Percentiles rank a stretch among this genome's conserved stretches.
These are phyloP conservation scores for Synergus umbraculus DNA, from an alignment of 2,888 invertebrate genomes.

Conservation along the genomic window DNA sequence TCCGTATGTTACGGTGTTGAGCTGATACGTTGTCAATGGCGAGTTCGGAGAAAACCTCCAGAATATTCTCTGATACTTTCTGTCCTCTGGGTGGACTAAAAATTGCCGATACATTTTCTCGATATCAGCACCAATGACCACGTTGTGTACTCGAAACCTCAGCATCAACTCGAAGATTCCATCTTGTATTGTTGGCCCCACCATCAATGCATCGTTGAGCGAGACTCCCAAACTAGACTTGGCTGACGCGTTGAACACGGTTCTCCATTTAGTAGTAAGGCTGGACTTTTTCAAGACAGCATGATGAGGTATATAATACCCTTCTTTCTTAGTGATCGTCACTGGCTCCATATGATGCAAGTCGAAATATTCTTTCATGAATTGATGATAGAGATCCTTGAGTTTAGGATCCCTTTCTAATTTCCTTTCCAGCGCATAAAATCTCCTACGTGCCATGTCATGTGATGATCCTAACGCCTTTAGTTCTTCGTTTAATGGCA, in stretches of 20 bases:
- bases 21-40: too few species aligned
- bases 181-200: constrained; percentile 55
- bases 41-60: constrained; percentile 52
- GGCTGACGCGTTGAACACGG: constrained; percentile 63
- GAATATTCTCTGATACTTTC: constrained; percentile 55
- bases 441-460: not conserved
- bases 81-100: constrained; percentile 35
- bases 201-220: constrained; percentile 54
- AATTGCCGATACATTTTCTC: constrained; percentile 58
- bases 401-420: not conserved
- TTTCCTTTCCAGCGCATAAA: not conserved
- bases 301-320: too few species aligned
- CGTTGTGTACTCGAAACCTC: constrained; percentile 48
- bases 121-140: constrained; percentile 59
- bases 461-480: not conserved
- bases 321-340: too few species aligned
- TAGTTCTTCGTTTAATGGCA: not conserved
- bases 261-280: constrained; percentile 58
- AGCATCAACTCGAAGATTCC: constrained; percentile 50
- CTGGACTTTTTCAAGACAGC: constrained; percentile 46
- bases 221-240: constrained; percentile 53
- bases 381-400: not conserved
- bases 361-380: not conserved
- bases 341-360: constrained; percentile 40
- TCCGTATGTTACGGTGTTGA: too few species aligned